Conservation (phyloP, 2,113 vertebrate species). For the Elaphurus davidianus region DNA sequence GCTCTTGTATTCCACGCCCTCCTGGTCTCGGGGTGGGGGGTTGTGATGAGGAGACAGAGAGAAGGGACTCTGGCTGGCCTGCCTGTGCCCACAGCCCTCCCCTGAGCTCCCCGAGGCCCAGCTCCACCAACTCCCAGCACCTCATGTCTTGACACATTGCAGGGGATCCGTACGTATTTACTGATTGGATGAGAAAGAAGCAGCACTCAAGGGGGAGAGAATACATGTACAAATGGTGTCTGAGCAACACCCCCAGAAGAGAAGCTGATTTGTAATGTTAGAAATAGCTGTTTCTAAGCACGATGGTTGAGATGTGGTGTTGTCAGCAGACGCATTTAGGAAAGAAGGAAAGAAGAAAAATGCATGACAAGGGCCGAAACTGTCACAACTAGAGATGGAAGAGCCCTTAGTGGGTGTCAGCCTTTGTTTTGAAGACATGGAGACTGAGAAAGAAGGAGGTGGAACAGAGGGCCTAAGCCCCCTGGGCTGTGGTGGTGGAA, state of each 20-base stretch:
- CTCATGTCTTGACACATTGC: neutral
- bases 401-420: neutral
- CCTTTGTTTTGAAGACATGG: neutral
- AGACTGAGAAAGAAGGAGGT: neutral
- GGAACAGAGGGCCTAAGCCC: too few relatives aligned
- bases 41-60: too few relatives aligned
- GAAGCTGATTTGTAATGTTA: neutral
- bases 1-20: neutral
- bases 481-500: too few relatives aligned
- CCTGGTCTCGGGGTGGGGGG: neutral
- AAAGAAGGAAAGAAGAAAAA: neutral
- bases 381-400: neutral
- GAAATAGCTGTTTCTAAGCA: neutral
- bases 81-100: neutral
- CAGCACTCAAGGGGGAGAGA: neutral
- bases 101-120: neutral
- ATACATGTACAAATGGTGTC: neutral
- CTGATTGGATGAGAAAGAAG: neutral
- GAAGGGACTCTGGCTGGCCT: neutral
- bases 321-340: neutral
- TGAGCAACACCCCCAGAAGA: neutral
- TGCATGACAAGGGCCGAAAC: neutral
- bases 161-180: neutral
- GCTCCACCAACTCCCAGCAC: rapidly evolving
- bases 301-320: neutral